Base-by-base conservation (phyloP, 2,797 vertebrate species). In the Pampus argenteus region DNA sequence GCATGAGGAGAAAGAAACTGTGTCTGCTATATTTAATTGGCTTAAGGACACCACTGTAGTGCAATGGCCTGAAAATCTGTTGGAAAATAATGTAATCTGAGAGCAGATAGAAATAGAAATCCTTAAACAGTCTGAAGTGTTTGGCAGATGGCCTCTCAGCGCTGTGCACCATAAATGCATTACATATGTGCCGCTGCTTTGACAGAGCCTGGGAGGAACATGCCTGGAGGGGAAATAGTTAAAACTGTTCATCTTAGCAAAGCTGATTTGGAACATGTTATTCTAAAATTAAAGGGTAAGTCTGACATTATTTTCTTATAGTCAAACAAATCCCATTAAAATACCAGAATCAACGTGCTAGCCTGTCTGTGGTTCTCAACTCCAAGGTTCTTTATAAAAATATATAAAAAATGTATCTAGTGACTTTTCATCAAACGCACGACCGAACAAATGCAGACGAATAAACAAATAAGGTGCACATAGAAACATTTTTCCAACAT, bases 191-290 rank as follows among this genome's bases (percentile, higher is more conserved):
- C 52, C 57, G 71, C 64, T 58, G 64, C 65, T 79, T 76, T 80
- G 68, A 85, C 62, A 22, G 56, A 56, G 51, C 29, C 54, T 29
- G 54, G 64, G 58, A 67, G 63, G 78, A 66, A 60, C 69, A 57
- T 55, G 54, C 62, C 62, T 70, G 74, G 80, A 81, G 80, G 75
- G 76, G 71, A 89, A 89, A 87, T 36, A 40, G 81, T 86, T 86
- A 73, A 88, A 79, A 48, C 20, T 38, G 50, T 55, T 49, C 42
- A 49, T 58, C 44, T 48, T 62, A 31, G 42, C 40, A 50, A 51
- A 45, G 29, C 56, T 36, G 47, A 47, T 36, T 57, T 28, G 26
- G 20, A 38, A 51, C 34, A 42, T 25, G 2, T 42, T 38, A 6
- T 49, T 49, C 29, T 40, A 3, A 58, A 58, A 44, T 44, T 31